Conservation (phyloP, 2,888 invertebrate species). For the Caenorhabditis becei region DNA sequence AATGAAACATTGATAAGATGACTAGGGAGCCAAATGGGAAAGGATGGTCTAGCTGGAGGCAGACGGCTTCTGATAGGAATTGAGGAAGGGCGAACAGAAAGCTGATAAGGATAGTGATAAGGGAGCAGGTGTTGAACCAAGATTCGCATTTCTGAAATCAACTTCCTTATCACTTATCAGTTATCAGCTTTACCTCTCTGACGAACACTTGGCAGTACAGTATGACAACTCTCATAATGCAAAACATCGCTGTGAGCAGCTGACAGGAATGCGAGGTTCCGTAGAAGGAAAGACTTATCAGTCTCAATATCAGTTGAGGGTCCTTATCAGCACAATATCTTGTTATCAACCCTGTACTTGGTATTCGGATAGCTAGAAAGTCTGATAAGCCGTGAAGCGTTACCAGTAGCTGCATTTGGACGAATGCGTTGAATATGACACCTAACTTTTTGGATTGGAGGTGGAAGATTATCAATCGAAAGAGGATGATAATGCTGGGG, state of each 20-base stretch:
- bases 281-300: not conserved
- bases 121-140: not conserved
- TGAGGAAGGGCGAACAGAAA: not conserved
- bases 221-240: not conserved
- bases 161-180: too few species aligned
- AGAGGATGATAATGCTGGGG: not conserved
- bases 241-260: not conserved
- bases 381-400: not conserved
- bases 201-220: not conserved
- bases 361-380: not conserved
- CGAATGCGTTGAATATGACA: conserved; percentile 8
- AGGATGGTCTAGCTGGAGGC: conserved; percentile 4
- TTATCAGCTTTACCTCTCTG: not conserved
- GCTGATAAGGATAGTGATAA: not conserved
- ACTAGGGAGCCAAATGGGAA: conserved; percentile 15
- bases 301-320: not conserved
- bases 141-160: conserved; percentile 2
- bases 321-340: not conserved
- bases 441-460: not conserved
- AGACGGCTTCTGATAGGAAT: not conserved
- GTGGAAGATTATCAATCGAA: not conserved
- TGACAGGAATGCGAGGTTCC: not conserved
- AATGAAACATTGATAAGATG: conserved; percentile 1
- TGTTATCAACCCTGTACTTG: not conserved
- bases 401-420: conserved; percentile 5